Conservation (phyloP, 2,888 invertebrate species). For the Macrophya annulata region DNA sequence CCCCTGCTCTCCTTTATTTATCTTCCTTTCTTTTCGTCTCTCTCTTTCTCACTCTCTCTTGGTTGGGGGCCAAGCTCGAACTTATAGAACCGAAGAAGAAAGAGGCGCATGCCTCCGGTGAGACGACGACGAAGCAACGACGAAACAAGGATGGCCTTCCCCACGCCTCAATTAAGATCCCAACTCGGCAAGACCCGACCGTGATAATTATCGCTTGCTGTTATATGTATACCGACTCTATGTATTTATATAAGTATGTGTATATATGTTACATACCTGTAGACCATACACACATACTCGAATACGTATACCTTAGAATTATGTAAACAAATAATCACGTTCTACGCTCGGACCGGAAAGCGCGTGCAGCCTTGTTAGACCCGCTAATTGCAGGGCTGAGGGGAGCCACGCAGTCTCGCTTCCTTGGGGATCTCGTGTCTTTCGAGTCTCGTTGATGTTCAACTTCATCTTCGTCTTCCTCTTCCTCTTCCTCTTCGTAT, state of each 20-base stretch:
- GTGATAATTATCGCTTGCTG: constrained; percentile 52
- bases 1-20: constrained; percentile 54
- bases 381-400: constrained; percentile 36
- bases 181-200: constrained; percentile 47
- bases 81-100: neutral
- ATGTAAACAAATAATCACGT: constrained; percentile 47
- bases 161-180: constrained; percentile 53
- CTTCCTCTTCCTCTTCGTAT: neutral
- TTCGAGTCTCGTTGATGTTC: neutral
- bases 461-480: neutral
- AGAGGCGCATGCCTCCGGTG: constrained; percentile 46
- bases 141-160: constrained; percentile 48
- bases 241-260: neutral
- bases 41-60: constrained; percentile 12
- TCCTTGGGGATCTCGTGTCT: neutral
- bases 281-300: neutral
- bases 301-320: constrained; percentile 31
- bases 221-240: constrained; percentile 1
- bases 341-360: constrained; percentile 25
- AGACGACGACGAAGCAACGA: constrained; percentile 25
- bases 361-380: constrained; percentile 48
- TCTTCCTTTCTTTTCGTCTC: constrained; percentile 40
- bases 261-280: neutral
- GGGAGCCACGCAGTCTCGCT: constrained; percentile 37
- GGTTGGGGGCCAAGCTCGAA: neutral